Percentiles rank a stretch among this genome's conserved stretches.
Evolutionary conservation across 2,888 invertebrate species (phyloP).

Genomic region (Melangyna quadrimaculata): DNA sequence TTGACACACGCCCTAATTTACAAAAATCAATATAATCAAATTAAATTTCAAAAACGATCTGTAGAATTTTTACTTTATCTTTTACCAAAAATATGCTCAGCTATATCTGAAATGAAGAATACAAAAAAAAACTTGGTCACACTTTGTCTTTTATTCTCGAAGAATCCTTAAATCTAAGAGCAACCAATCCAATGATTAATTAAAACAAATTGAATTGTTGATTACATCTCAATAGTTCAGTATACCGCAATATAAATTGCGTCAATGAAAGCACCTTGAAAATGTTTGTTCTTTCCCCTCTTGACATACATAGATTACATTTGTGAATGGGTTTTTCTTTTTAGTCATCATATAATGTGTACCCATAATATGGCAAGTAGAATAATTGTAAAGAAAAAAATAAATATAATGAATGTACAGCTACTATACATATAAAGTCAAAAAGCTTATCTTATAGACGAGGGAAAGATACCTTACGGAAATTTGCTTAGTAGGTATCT

Average conservation of each 20-base stretch:
- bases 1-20: too few species aligned
- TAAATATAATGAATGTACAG: too few species aligned
- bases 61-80: too few species aligned
- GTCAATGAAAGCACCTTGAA: constrained; percentile 51
- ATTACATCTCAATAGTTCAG: constrained; percentile 37
- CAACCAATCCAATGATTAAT: constrained; percentile 38
- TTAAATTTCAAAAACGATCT: too few species aligned
- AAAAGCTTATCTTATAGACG: not conserved
- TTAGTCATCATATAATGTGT: not conserved
- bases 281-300: constrained; percentile 29
- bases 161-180: not conserved
- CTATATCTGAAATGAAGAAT: not conserved
- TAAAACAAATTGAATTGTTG: constrained; percentile 41
- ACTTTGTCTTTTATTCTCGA: not conserved
- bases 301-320: constrained; percentile 59
- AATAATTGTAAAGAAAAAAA: constrained; percentile 9
- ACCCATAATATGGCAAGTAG: not conserved
- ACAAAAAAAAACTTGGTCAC: not conserved
- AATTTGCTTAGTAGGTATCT: not conserved
- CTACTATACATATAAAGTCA: too few species aligned
- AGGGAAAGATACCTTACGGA: not conserved
- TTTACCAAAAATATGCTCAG: too few species aligned
- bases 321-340: constrained; percentile 20
- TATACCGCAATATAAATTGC: constrained; percentile 39
- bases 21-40: too few species aligned